These are phyloP conservation scores for Rhingia rostrata DNA, from an alignment of 2,888 invertebrate species.

Conservation along the genomic window DNA sequence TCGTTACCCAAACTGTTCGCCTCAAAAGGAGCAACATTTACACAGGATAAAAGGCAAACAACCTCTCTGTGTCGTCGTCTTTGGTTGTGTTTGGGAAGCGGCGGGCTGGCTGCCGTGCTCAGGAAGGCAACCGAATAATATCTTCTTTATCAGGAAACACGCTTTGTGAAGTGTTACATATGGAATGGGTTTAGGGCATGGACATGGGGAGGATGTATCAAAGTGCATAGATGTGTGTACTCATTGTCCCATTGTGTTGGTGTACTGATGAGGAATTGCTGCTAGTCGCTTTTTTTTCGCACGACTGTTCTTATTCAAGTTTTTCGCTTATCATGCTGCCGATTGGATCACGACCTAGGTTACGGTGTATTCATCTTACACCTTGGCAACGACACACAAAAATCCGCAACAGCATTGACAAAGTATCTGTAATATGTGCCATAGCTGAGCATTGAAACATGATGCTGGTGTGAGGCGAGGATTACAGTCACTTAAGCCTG, in stretches of 20 bases:
- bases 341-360: constrained; percentile 60
- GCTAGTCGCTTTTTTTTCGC: constrained; percentile 17
- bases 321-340: constrained; percentile 60
- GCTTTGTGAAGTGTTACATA: constrained; percentile 44
- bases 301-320: constrained; percentile 35
- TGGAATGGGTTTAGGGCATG: neutral
- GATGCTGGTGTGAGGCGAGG: neutral
- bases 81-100: neutral
- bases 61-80: constrained; percentile 7
- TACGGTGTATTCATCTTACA: constrained; percentile 36
- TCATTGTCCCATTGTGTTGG: constrained; percentile 31
- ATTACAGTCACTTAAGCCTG: constrained; percentile 49
- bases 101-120: constrained; percentile 1
- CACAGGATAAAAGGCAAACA: constrained; percentile 53
- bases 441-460: neutral
- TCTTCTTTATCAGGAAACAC: constrained; percentile 50
- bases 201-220: neutral
- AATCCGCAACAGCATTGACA: constrained; percentile 14
- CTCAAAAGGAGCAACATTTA: constrained; percentile 25
- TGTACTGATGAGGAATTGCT: constrained; percentile 61
- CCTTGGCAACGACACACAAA: constrained; percentile 26
- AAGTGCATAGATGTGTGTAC: constrained; percentile 3
- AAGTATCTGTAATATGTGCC: neutral
- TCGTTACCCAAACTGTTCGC: constrained; percentile 45
- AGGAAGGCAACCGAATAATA: constrained; percentile 34